phyloP scores from a whole-genome alignment of 2,113 vertebrate genomes.

The Oxyruncus cristatus region DNA sequence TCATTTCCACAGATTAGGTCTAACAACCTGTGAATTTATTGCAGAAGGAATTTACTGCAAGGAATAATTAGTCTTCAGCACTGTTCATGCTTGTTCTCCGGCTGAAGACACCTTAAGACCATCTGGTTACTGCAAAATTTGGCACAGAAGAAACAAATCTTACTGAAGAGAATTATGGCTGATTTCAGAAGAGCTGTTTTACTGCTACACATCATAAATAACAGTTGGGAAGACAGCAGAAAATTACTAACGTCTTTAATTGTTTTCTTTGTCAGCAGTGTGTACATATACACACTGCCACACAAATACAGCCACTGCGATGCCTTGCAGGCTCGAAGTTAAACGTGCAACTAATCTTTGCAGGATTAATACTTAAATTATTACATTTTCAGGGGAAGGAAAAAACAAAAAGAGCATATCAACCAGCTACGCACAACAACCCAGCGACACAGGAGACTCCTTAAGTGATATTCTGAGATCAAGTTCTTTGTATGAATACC shows the following conservation, averaged over 20 bases:
- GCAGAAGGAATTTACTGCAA: conserved; percentile 70
- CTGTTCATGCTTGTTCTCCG: conserved; percentile 51
- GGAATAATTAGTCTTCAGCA: conserved; percentile 66
- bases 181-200: conserved; percentile 55
- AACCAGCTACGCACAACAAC: neutral
- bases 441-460: neutral
- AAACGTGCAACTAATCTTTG: neutral
- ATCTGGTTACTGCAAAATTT: conserved; percentile 48
- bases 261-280: conserved; percentile 19
- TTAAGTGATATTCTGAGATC: neutral
- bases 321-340: neutral
- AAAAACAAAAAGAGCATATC: neutral
- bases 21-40: conserved; percentile 67
- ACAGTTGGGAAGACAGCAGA: conserved; percentile 69
- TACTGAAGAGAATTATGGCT: conserved; percentile 27
- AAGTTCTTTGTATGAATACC: neutral
- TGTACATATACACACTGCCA: neutral
- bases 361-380: neutral
- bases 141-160: conserved; percentile 20
- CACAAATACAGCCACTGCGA: neutral
- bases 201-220: conserved; percentile 47
- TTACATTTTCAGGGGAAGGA: neutral
- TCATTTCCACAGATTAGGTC: conserved; percentile 50
- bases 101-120: conserved; percentile 69
- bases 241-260: conserved; percentile 60